Evolutionary conservation across 2,113 vertebrate species (phyloP).

Genomic region (Pseudopipra pipra): DNA sequence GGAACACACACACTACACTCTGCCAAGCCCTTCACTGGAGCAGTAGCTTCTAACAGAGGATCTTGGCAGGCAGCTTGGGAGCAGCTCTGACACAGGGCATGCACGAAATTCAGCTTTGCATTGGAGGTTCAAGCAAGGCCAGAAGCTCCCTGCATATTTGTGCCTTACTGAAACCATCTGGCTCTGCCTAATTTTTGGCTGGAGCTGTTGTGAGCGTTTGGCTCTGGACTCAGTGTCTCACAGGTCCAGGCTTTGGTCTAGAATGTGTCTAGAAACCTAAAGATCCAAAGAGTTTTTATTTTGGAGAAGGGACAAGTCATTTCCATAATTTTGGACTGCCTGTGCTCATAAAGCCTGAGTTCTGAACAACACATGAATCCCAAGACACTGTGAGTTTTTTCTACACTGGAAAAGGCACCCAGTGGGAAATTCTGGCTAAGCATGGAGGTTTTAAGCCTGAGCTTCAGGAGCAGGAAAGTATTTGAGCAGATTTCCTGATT

Average conservation of each 20-base stretch:
- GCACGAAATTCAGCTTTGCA: neutral
- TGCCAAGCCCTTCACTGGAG: neutral
- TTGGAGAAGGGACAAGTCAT: neutral
- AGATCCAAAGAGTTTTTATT: neutral
- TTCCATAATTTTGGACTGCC: neutral
- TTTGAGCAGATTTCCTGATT: constrained; percentile 63
- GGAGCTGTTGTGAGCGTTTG: neutral
- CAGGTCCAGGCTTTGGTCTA: neutral
- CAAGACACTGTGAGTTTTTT: neutral
- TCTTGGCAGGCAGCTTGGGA: constrained; percentile 36
- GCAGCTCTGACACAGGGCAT: neutral
- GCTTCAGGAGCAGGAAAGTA: constrained; percentile 48
- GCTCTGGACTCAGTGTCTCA: neutral
- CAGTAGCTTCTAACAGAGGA: neutral
- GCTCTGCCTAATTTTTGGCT: neutral
- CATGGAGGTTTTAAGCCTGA: neutral
- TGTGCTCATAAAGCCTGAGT: neutral
- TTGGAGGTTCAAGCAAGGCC: constrained; percentile 23
- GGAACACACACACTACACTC: neutral
- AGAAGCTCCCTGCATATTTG: constrained; percentile 10
- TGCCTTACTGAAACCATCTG: constrained; percentile 12
- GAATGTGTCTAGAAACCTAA: neutral
- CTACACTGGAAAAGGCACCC: neutral
- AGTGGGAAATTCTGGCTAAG: neutral
- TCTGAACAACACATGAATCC: neutral